Evolutionary conservation across 2,113 vertebrate species (phyloP).

Genomic region (Ibidorhyncha struthersii): DNA sequence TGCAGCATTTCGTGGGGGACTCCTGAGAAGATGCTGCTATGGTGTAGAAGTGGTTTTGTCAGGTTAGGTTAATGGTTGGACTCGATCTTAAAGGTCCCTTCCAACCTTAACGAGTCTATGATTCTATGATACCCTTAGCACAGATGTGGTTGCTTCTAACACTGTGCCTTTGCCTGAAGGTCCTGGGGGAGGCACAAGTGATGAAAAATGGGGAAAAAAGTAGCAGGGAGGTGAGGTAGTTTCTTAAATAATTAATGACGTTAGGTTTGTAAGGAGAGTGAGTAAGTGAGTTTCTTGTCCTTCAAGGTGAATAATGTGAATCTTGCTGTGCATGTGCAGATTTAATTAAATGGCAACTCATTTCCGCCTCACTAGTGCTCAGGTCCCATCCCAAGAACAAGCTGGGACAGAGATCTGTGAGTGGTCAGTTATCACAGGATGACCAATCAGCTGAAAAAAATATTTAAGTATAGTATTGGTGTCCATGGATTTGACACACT

Average conservation of each 20-base stretch:
- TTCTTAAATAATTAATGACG: not conserved
- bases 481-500: not conserved
- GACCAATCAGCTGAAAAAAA: not conserved
- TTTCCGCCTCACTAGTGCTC: not conserved
- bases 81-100: too few relatives aligned
- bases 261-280: not conserved
- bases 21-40: not conserved
- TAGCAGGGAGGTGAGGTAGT: not conserved
- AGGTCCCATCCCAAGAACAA: not conserved
- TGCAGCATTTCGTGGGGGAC: not conserved
- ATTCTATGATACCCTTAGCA: not conserved
- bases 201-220: not conserved
- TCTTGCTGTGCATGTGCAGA: not conserved
- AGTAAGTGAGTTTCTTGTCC: not conserved
- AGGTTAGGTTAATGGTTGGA: too few relatives aligned
- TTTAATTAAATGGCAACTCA: not conserved
- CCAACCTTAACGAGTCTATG: too few relatives aligned
- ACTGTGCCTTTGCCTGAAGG: not conserved
- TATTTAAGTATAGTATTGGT: not conserved
- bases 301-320: not conserved
- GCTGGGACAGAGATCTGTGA: not conserved
- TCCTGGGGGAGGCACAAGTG: not conserved
- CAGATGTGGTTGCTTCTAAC: not conserved
- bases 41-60: too few relatives aligned
- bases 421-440: not conserved